Conservation (phyloP, 1,140 invertebrate species). For the Lordiphosa mommai region DNA sequence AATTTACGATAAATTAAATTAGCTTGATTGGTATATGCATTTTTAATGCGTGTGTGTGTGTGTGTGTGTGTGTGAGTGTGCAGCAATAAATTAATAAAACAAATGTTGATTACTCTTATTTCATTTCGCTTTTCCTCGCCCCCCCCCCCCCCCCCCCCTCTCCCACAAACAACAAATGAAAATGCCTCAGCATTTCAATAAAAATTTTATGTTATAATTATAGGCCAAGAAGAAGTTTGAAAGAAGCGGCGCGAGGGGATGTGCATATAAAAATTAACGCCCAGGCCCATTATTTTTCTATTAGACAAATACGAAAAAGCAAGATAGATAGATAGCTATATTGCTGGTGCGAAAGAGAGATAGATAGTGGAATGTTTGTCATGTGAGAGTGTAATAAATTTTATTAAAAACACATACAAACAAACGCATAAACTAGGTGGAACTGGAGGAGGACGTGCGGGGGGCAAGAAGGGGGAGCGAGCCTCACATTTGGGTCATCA, state of each 20-base stretch:
- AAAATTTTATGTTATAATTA: constrained; percentile 70
- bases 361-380: constrained; percentile 28
- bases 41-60: constrained; percentile 32
- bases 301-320: constrained; percentile 57
- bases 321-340: background rate
- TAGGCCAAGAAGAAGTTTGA: constrained; percentile 28
- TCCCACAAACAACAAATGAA: constrained; percentile 27
- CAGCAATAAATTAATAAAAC: constrained; percentile 66
- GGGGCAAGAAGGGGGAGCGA: background rate
- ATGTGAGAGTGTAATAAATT: constrained; percentile 69
- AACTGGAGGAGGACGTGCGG: background rate
- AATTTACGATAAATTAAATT: constrained; percentile 57
- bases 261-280: constrained; percentile 53
- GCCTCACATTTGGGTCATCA: constrained; percentile 58
- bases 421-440: constrained; percentile 35
- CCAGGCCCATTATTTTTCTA: constrained; percentile 59
- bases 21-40: constrained; percentile 55
- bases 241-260: constrained; percentile 11
- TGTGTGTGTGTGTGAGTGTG: constrained; percentile 9
- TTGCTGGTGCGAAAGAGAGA: background rate
- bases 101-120: constrained; percentile 61
- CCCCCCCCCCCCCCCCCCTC: background rate
- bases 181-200: constrained; percentile 61
- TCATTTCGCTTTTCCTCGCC: constrained; percentile 8
- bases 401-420: constrained; percentile 63